Evolutionary conservation across 2,888 invertebrate species (phyloP), one percentile per base, ranked within the genome.

Genomic region (Drosophila kambysellisi): DNA sequence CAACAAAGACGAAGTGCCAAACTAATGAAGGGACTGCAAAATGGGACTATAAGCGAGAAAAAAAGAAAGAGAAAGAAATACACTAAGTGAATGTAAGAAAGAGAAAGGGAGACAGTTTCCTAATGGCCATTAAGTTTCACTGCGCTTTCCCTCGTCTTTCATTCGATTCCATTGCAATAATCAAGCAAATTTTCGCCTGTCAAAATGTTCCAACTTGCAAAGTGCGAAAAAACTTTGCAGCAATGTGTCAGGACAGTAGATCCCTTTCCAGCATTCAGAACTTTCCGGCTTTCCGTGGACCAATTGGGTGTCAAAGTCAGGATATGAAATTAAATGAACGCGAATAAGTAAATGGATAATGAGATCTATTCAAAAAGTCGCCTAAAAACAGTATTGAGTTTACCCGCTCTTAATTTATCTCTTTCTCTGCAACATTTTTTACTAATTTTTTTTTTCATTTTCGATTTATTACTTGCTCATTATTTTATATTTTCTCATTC

Each of bases 131-230:
- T 68, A 79, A 76, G 69, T 76, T 67, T 53, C 43, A 46, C 32
- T 29, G 35, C 69, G 53, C 30, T 76, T 54, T 46, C 56, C 46
- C 48, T 29, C 39, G 30, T 46, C 56, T 65, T 59, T 68, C 67
- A 70, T 48, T 61, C 37, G 60, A 59, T 70, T 57, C 62, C 68
- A 70, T 79, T 78, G 72, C 79, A 76, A 89, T 79, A 89, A 84
- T 84, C 90, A 79, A 75, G 88, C 85, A 82, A 88, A 84, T 84
- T 89, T 85, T 82, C 89, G 85, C 88, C 88, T 84, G 89, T 84
- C 88, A 85, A 82, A 88, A 71, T 77, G 77, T 80, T 66, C 69
- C 67, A 85, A 85, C 68, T 85, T 70, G 70, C 61, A 71, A 82
- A 85, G 71, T 81, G 77, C 33, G 59, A 56, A n/a, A 39, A 56